Base-by-base conservation (phyloP, 92 coral and sea anemone species). In the Epizoanthus stellaris region DNA sequence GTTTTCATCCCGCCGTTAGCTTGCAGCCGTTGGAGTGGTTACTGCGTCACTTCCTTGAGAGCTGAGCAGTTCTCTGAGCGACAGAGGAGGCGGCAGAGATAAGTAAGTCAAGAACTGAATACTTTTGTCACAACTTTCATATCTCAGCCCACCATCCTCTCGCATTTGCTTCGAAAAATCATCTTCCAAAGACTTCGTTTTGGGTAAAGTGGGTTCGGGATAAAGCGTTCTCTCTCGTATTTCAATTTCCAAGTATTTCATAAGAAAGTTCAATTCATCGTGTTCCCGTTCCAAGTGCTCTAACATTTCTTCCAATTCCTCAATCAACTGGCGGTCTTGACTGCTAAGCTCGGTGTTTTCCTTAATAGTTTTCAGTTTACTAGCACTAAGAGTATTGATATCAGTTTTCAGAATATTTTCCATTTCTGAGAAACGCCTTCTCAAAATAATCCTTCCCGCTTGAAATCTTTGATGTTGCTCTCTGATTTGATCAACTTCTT, bases 121-220 rank as follows among this genome's bases (percentile, higher is more conserved):
- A 36, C 92, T 91, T 20, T 91, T 93, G 70, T 96, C 99, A 36
- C 85, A 77, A 71, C 99, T 93, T 57, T 93, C 91, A 76, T 96
- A 96, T 60, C 90, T 91, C 75, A 96, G 73, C 15, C 99, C 98
- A 38, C 99, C 99, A 11, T 95, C 99, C 69, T 65, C 47, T 74
- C 89, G 91, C 99, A 97, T 97, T 81, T 90, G 92, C 85, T 88
- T 93, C 20, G 99, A 97, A 76, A 89, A 93, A 39, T 97, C 98
- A 62, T 97, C 99, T 59, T 94, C 97, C 16, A 92, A 54, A 17
- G 82, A 72, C 61, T 90, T 81, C 30, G 91, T 86, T 36, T 95
- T 94, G 6, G 90, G 91, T 80, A 97, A 39, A 43, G 85, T 79
- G 9, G 98, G 99, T 85, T 97, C 99, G 3, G 98, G 98, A 76